These are phyloP conservation scores for Drosophila busckii DNA, from an alignment of 1,140 invertebrate species.

Conservation along the genomic window DNA sequence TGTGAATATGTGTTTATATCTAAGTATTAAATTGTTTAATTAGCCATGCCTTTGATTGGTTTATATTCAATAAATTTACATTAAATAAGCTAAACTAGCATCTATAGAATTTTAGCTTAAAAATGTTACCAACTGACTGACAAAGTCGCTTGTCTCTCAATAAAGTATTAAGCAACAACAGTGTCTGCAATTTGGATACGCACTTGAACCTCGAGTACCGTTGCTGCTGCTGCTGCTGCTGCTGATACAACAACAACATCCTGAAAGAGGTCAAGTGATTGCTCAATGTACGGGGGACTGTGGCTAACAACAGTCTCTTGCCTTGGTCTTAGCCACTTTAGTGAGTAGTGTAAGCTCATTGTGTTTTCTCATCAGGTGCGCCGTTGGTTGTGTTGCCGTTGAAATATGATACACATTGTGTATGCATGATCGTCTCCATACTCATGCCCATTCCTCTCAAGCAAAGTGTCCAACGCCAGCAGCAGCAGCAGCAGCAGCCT, in stretches of 20 bases:
- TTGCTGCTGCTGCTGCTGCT: conserved; percentile 11
- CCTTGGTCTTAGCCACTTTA: conserved; percentile 10
- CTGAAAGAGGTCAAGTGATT: conserved; percentile 76
- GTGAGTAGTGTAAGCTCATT: conserved; percentile 56
- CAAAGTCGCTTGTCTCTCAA: no score
- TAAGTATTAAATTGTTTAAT: no score
- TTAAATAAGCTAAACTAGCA: no score
- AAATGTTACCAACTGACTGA: no score
- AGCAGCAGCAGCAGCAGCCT: no score
- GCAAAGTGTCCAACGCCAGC: conserved; percentile 18
- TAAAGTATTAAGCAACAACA: conserved; percentile 24
- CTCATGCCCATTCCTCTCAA: background rate
- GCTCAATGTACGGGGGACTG: conserved; percentile 58
- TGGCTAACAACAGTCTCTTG: conserved; percentile 8
- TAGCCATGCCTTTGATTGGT: no score
- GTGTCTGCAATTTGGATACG: conserved; percentile 35
- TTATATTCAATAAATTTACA: no score
- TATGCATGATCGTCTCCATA: conserved; percentile 62
- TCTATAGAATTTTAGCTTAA: no score
- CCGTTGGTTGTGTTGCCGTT: conserved; percentile 23
- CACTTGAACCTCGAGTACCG: conserved; percentile 57
- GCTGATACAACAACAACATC: conserved; percentile 57
- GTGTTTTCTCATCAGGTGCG: conserved; percentile 75
- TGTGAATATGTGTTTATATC: no score
- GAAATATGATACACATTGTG: conserved; percentile 74